Evolutionary conservation across 2,888 invertebrate species (phyloP).

Genomic region (Empis livida): DNA sequence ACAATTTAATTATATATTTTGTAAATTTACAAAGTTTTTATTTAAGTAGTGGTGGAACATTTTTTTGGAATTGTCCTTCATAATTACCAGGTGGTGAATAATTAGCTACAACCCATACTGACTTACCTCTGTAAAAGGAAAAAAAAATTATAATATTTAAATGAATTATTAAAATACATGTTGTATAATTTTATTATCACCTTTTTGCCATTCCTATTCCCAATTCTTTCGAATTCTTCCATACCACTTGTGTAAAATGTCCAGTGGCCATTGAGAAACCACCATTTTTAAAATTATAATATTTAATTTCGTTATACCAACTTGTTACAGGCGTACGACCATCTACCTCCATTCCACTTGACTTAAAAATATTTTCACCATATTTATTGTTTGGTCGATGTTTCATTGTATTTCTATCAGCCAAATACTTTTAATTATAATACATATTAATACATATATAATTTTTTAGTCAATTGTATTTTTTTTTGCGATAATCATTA

Average conservation of each 20-base stretch:
- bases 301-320: conserved; percentile 67
- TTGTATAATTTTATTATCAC: neutral
- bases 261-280: conserved; percentile 42
- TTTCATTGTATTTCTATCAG: conserved; percentile 43
- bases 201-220: conserved; percentile 56
- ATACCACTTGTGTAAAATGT: conserved; percentile 76
- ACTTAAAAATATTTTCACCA: conserved; percentile 73
- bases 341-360: conserved; percentile 53
- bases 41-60: conserved; percentile 29
- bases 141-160: no score
- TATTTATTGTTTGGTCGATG: conserved; percentile 66
- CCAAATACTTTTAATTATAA: no score
- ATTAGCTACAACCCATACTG: conserved; percentile 58
- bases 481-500: no score
- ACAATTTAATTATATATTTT: no score
- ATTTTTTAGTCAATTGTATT: no score
- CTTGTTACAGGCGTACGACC: conserved; percentile 61
- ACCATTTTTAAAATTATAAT: conserved; percentile 45
- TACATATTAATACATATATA: no score
- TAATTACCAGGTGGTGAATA: conserved; percentile 79
- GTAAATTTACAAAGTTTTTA: no score
- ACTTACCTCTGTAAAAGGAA: no score
- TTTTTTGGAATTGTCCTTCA: conserved; percentile 55
- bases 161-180: no score
- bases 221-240: conserved; percentile 60